A percentile compares a stretch with the other conserved stretches of the same genome.
These are phyloP conservation scores for Atractosteus spatula DNA, from an alignment of 2,113 vertebrate species.

Conservation along the genomic window DNA sequence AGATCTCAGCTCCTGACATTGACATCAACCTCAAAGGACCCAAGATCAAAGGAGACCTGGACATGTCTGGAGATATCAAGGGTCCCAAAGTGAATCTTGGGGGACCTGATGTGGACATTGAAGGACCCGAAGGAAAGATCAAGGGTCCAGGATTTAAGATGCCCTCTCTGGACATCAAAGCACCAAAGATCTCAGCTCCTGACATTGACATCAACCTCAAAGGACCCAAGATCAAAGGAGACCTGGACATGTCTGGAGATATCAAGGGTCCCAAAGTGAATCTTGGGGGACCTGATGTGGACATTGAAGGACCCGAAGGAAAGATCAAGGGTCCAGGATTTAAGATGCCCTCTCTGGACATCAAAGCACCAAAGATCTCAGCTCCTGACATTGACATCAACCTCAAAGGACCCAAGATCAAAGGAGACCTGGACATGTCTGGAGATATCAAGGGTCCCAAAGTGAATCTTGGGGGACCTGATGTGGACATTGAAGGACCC, in stretches of 20 bases:
- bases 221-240: conserved; percentile 2
- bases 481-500: conserved; percentile 7
- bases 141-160: conserved; percentile 26
- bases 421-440: conserved; percentile 42
- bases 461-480: neutral
- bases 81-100: conserved; percentile 44
- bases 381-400: conserved; percentile 41
- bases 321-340: conserved; percentile 34
- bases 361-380: conserved; percentile 40
- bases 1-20: conserved; percentile 17
- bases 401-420: conserved; percentile 62
- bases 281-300: conserved; percentile 44
- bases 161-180: conserved; percentile 40
- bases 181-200: conserved; percentile 34
- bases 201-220: conserved; percentile 21
- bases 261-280: conserved; percentile 29
- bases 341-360: conserved; percentile 40
- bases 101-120: conserved; percentile 41
- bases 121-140: conserved; percentile 51
- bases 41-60: neutral
- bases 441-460: conserved; percentile 35
- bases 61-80: conserved; percentile 9
- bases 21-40: conserved; percentile 8
- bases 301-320: conserved; percentile 49
- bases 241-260: neutral